Evolutionary conservation across 1,140 invertebrate species (phyloP).

Genomic region (Atopsyche davidsoni): DNA sequence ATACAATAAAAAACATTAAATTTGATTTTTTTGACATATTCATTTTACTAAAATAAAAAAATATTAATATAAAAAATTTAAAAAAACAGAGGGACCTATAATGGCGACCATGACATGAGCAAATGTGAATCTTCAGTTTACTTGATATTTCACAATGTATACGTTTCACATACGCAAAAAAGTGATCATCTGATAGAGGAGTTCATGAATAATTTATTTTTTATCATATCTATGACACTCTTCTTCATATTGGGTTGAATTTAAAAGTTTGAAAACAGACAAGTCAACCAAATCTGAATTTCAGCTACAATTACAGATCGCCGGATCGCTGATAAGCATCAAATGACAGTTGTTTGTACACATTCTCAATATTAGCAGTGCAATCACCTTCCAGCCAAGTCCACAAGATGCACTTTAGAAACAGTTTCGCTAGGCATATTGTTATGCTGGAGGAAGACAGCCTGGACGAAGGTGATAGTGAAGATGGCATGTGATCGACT

Average conservation of each 20-base stretch:
- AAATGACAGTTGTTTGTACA: no score
- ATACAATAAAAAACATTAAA: conserved; percentile 11
- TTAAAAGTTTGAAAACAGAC: no score
- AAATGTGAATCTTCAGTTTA: no score
- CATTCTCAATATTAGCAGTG: no score
- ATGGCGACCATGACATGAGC: no score
- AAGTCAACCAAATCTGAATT: no score
- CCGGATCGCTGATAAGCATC: no score
- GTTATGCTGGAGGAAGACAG: conserved; percentile 63
- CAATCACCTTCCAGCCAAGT: conserved; percentile 76
- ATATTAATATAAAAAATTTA: neutral
- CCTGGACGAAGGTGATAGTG: conserved; percentile 84
- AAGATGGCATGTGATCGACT: conserved; percentile 96
- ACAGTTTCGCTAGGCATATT: conserved; percentile 83
- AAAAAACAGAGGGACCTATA: no score
- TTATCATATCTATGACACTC: conserved; percentile 15
- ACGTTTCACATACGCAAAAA: neutral
- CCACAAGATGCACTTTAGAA: conserved; percentile 83
- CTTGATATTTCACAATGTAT: no score
- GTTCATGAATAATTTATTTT: conserved; percentile 3
- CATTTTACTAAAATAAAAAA: neutral
- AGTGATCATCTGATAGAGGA: conserved; percentile 2
- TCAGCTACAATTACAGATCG: no score
- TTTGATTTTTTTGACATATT: no score
- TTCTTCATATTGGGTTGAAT: no score